These are phyloP conservation scores for Sibirionetta formosa DNA, from an alignment of 2,797 vertebrate species.

Conservation along the genomic window DNA sequence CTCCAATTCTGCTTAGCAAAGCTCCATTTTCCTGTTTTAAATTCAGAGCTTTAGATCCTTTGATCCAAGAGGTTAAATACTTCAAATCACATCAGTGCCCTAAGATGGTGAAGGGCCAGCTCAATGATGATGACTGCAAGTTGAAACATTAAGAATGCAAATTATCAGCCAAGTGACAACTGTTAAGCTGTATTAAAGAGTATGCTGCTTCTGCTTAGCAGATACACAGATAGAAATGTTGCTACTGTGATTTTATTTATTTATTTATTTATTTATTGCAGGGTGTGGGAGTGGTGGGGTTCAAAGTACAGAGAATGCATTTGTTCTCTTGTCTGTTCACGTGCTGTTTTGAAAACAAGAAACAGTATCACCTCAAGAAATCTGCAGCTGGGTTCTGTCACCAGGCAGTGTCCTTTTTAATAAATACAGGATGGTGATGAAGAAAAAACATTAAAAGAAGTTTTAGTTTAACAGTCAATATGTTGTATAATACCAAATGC, in stretches of 20 bases:
- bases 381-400: slow-evolving; percentile 65
- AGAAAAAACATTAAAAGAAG: slow-evolving; percentile 43
- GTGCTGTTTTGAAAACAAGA: slow-evolving; percentile 58
- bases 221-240: slow-evolving; percentile 47
- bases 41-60: slow-evolving; percentile 44
- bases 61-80: slow-evolving; percentile 61
- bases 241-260: slow-evolving; percentile 21
- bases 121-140: slow-evolving; percentile 45
- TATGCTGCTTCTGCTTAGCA: slow-evolving; percentile 43
- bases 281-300: not conserved
- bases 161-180: slow-evolving; percentile 68
- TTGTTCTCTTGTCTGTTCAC: slow-evolving; percentile 66
- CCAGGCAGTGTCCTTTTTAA: slow-evolving; percentile 51
- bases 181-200: slow-evolving; percentile 58
- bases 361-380: slow-evolving; percentile 59
- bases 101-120: slow-evolving; percentile 54
- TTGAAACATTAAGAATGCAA: slow-evolving; percentile 53
- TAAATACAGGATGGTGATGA: slow-evolving; percentile 64
- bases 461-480: not conserved
- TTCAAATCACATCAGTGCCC: slow-evolving; percentile 47
- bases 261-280: not conserved
- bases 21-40: slow-evolving; percentile 16
- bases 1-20: not conserved
- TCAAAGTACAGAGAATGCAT: slow-evolving; percentile 62
- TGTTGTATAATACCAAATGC: not conserved